Evolutionary conservation across 2,113 vertebrate genomes (phyloP).

Genomic region (Leiothrix lutea): DNA sequence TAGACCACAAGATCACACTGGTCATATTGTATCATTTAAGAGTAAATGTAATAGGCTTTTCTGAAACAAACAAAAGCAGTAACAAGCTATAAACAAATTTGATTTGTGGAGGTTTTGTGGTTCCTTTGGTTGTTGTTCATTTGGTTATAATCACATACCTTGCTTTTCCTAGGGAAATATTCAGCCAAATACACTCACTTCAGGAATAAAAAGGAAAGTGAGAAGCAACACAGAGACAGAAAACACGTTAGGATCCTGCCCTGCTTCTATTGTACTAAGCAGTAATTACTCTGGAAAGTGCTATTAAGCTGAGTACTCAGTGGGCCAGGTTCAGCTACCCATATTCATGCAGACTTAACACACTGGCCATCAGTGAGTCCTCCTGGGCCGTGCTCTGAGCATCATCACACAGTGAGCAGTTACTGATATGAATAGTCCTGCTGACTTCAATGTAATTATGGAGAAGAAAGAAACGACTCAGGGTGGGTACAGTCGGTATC

Average conservation of each 20-base stretch:
- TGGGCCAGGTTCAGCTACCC: background rate
- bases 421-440: background rate
- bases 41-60: slow-evolving; percentile 36
- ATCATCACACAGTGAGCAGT: background rate
- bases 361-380: background rate
- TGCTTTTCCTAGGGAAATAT: background rate
- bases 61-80: slow-evolving; percentile 54
- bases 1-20: slow-evolving; percentile 41
- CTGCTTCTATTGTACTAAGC: background rate
- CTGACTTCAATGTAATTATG: slow-evolving; percentile 38
- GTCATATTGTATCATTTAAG: slow-evolving; percentile 62
- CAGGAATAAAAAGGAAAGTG: slow-evolving; percentile 38
- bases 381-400: background rate
- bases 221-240: slow-evolving; percentile 10
- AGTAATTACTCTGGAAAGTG: slow-evolving; percentile 30
- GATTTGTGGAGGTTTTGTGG: background rate
- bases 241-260: slow-evolving; percentile 15
- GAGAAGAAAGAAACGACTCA: background rate
- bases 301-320: background rate
- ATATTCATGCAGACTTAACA: background rate
- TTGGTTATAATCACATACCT: slow-evolving; percentile 51
- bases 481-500: background rate
- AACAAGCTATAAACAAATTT: slow-evolving; percentile 59
- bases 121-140: background rate
- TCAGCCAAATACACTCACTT: slow-evolving; percentile 33